Percentiles rank a stretch among this genome's conserved stretches.
phyloP scores from a whole-genome alignment of 2,113 vertebrate genomes.

The Paracanthobrama guichenoti region DNA sequence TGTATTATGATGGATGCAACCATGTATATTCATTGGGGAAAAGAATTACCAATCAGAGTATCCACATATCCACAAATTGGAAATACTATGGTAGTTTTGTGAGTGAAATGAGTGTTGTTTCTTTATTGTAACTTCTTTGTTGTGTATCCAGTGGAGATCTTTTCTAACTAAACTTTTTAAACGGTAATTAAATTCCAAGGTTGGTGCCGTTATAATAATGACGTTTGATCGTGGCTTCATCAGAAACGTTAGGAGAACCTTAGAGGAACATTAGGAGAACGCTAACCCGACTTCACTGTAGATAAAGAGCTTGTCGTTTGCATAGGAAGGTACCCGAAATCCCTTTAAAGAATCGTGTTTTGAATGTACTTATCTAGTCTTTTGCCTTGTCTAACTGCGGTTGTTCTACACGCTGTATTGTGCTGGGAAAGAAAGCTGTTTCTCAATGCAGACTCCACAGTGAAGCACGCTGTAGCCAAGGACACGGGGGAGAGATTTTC shows the following conservation, averaged over 20 bases:
- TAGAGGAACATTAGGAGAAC: neutral
- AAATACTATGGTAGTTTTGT: neutral
- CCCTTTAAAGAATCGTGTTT: slow-evolving; percentile 74
- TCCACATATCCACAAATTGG: neutral
- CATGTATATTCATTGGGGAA: neutral
- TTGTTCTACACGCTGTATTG: slow-evolving; percentile 47
- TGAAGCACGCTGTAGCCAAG: slow-evolving; percentile 78
- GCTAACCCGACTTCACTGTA: slow-evolving; percentile 58
- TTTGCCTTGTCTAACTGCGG: slow-evolving; percentile 64
- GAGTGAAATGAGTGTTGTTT: neutral
- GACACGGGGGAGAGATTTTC: slow-evolving; percentile 68
- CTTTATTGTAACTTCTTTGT: slow-evolving; percentile 17
- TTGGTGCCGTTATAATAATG: slow-evolving; percentile 17
- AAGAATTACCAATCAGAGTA: neutral
- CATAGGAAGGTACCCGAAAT: slow-evolving; percentile 62
- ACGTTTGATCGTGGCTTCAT: slow-evolving; percentile 8
- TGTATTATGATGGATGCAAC: neutral
- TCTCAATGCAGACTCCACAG: slow-evolving; percentile 63
- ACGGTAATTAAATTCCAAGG: slow-evolving; percentile 6
- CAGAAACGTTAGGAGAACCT: slow-evolving; percentile 2
- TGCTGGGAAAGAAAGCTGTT: slow-evolving; percentile 56
- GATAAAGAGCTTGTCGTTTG: slow-evolving; percentile 66
- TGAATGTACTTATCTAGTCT: slow-evolving; percentile 65
- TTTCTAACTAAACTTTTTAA: neutral
- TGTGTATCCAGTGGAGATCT: slow-evolving; percentile 18